Percentiles rank a stretch among this genome's conserved stretches.
Conservation (phyloP, 2,888 invertebrate species). For the Diaphora mendica region DNA sequence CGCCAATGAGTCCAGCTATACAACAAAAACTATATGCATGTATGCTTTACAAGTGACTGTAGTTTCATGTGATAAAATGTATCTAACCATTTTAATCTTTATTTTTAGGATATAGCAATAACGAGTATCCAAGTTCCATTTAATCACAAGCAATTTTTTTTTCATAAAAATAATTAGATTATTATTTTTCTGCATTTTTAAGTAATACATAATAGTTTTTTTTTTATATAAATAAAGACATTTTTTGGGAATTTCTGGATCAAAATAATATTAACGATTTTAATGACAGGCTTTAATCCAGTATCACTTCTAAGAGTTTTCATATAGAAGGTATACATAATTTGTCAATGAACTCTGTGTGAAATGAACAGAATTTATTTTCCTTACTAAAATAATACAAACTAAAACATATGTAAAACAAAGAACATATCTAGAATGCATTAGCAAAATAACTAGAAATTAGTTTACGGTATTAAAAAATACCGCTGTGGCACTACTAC, state of each 20-base stretch:
- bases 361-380: conserved; percentile 57
- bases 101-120: background rate
- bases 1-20: too few relatives aligned
- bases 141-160: background rate
- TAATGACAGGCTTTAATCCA: conserved; percentile 81
- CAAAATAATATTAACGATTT: conserved; percentile 59
- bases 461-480: conserved; percentile 60
- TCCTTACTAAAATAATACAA: conserved; percentile 64
- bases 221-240: background rate
- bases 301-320: conserved; percentile 76
- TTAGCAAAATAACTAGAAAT: conserved; percentile 72
- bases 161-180: background rate
- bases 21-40: too few relatives aligned
- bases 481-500: conserved; percentile 65
- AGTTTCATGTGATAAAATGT: background rate
- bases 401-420: conserved; percentile 71
- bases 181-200: background rate
- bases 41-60: background rate
- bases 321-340: conserved; percentile 72
- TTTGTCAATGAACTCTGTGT: conserved; percentile 71
- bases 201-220: too few relatives aligned
- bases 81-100: background rate
- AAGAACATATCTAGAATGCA: conserved; percentile 66
- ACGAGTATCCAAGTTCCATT: background rate
- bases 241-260: conserved; percentile 20